These are phyloP conservation scores for Microhierax caerulescens DNA, from an alignment of 2,797 vertebrate species.

Conservation along the genomic window DNA sequence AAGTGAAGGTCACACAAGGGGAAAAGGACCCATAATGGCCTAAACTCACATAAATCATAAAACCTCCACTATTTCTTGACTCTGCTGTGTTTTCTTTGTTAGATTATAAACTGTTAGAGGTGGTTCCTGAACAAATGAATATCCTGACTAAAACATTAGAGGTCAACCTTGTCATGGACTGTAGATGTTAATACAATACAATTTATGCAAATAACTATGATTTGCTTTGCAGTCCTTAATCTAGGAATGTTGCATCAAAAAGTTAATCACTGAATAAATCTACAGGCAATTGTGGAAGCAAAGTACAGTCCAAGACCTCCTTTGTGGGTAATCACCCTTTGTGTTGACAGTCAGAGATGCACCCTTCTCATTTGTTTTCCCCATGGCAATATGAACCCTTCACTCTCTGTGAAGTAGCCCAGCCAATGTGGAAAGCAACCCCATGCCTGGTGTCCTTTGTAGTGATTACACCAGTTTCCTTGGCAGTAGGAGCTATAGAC, in stretches of 20 bases:
- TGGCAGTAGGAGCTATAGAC: background rate
- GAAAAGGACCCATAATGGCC: background rate
- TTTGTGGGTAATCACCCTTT: background rate
- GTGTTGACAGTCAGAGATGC: background rate
- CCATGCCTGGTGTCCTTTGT: background rate
- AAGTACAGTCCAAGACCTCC: background rate
- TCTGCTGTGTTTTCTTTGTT: background rate
- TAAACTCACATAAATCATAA: background rate
- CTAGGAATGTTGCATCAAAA: background rate
- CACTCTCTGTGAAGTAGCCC: background rate
- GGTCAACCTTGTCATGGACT: background rate
- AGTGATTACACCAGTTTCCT: background rate
- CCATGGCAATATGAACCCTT: background rate
- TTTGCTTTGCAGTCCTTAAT: background rate
- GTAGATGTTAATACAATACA: background rate
- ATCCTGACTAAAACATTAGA: background rate
- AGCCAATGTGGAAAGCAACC: background rate
- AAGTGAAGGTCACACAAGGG: background rate
- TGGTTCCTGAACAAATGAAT: background rate
- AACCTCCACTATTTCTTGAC: background rate
- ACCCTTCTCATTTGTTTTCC: background rate
- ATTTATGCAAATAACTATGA: background rate
- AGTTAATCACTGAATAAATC: background rate
- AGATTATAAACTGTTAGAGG: background rate
- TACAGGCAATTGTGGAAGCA: background rate